Percentiles rank a stretch among this genome's conserved stretches.
These are phyloP conservation scores for Noctua comes DNA, from an alignment of 2,888 invertebrate genomes.

Conservation along the genomic window DNA sequence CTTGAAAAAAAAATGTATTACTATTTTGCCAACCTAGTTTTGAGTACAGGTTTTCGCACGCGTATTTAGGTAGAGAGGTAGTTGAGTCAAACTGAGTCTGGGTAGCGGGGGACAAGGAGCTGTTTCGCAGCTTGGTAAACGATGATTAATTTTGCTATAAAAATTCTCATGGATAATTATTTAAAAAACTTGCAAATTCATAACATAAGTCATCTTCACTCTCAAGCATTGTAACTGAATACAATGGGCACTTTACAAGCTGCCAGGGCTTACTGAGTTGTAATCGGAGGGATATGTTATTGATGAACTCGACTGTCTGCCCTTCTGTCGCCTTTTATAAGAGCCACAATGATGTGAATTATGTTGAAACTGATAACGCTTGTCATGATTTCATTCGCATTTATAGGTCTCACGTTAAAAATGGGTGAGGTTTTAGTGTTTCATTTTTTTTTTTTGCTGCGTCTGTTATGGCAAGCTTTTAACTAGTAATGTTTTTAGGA, in stretches of 20 bases:
- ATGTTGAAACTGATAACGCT: background rate
- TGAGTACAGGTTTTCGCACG: background rate
- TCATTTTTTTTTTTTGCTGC: background rate
- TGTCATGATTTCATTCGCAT: background rate
- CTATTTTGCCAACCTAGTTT: background rate
- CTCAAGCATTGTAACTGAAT: background rate
- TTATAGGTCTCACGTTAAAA: background rate
- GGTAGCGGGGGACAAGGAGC: too few relatives aligned
- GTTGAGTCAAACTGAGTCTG: background rate
- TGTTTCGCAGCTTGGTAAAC: too few relatives aligned
- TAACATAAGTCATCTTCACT: background rate
- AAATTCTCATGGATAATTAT: background rate
- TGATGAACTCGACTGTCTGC: constrained; percentile 6
- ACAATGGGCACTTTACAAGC: background rate
- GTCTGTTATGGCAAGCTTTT: background rate
- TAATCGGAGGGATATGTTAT: constrained; percentile 2
- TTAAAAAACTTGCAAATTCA: background rate
- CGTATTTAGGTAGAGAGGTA: background rate
- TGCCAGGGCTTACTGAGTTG: constrained; percentile 13
- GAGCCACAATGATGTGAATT: constrained; percentile 8
- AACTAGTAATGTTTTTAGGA: background rate
- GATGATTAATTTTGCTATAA: background rate
- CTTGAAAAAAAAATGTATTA: background rate
- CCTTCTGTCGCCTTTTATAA: background rate
- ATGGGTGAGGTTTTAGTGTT: background rate